Percentiles rank a stretch among this genome's conserved stretches.
Conservation (phyloP, 2,797 vertebrate species). For the Gymnoscopelus microlampas region DNA sequence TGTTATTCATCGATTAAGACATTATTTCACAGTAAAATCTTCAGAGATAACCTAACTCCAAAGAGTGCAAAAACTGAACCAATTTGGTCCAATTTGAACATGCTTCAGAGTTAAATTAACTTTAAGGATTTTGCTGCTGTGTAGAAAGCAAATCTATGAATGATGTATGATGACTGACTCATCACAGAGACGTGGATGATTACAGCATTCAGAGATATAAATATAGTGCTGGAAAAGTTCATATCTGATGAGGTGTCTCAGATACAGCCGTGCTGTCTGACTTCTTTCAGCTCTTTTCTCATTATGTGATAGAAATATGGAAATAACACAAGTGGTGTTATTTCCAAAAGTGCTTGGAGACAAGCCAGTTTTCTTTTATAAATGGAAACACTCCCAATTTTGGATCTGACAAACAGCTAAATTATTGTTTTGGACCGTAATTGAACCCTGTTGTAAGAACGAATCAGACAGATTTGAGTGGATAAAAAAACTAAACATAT, state of each 20-base stretch:
- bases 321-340: conserved; percentile 51
- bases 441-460: background rate
- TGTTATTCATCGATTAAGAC: too few species aligned
- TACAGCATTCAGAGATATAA: background rate
- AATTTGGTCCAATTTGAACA: too few species aligned
- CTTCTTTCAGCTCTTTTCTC: conserved; percentile 47
- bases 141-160: background rate
- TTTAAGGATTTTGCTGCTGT: background rate
- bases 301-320: conserved; percentile 41
- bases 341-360: conserved; percentile 36
- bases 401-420: background rate
- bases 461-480: background rate
- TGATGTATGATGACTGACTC: background rate
- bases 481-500: background rate
- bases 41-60: too few species aligned
- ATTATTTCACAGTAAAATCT: too few species aligned
- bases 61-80: too few species aligned
- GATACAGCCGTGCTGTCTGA: conserved; percentile 30
- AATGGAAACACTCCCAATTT: conserved; percentile 18
- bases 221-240: conserved; percentile 25
- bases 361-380: conserved; percentile 24
- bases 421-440: conserved; percentile 8
- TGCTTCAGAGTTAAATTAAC: too few species aligned
- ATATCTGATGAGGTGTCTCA: conserved; percentile 11
- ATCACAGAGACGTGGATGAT: background rate